Evolutionary conservation across 2,113 vertebrate genomes (phyloP), one percentile per base, ranked within the genome.

Genomic region (Stegastes partitus): DNA sequence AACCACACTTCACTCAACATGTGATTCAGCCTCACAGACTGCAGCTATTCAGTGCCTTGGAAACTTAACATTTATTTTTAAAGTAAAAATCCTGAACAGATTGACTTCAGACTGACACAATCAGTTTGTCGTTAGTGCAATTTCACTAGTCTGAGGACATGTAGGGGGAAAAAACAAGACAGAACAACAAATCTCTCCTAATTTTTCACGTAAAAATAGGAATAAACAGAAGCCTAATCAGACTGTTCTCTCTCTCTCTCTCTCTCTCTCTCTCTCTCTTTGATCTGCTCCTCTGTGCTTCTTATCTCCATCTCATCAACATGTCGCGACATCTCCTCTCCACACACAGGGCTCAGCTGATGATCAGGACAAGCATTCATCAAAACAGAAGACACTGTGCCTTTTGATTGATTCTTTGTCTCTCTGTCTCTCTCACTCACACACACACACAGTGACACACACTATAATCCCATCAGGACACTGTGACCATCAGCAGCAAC

Each of bases 291-390:
- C n/a, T 47, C 34, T 28, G 11, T 42, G 39, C 39, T 11, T 39
- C 11, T 5, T 16, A 83, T 87, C 82, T 80, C 72, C 67, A 77
- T 81, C 84, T 90, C 88, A 85, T 87, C 84, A 87, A 67, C 85
- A 89, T 84, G 68, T 83, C 19, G 83, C 0, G 91, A 93, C 83
- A 61, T 92, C 92, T 86, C 92, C 71, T 34, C 81, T 61, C 26
- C 75, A 61, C 79, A 75, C 82, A 71, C 68, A 54, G 22, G 5
- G 54, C 68, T 87, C 80, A 87, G 82, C 85, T 85, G 83, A 80
- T 73, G 74, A 76, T 22, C n/a, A 50, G 65, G 63, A 81, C 68
- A 63, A 81, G 76, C 73, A 39, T 55, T 77, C 76, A 68, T 79
- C 77, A 83, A 77, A 83, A 80, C 74, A 78, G 75, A n/a, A n/a